Evolutionary conservation across 2,797 vertebrate genomes (phyloP).

Genomic region (Carapus acus): DNA sequence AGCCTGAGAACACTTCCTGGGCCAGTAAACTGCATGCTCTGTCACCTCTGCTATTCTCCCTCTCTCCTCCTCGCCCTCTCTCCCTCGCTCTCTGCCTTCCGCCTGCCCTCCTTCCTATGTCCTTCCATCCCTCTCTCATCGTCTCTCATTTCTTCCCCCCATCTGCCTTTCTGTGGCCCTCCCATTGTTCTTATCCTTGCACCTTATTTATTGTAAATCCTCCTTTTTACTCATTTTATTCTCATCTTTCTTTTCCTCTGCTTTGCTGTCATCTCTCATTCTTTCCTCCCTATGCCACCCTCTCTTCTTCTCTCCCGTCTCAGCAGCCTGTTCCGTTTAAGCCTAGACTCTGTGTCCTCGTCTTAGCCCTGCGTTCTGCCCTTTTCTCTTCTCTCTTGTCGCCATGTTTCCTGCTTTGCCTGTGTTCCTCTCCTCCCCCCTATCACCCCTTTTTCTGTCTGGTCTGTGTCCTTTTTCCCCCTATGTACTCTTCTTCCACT

Average conservation of each 20-base stretch:
- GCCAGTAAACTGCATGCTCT: slow-evolving; percentile 64
- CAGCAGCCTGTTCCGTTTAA: too few relatives aligned
- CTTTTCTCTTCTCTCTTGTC: too few relatives aligned
- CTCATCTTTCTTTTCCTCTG: too few relatives aligned
- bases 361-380: too few relatives aligned
- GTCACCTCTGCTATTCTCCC: slow-evolving; percentile 45
- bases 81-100: slow-evolving; percentile 3
- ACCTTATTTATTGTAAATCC: too few relatives aligned
- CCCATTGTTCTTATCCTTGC: background rate
- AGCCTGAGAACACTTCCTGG: slow-evolving; percentile 71
- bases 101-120: background rate
- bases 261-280: too few relatives aligned
- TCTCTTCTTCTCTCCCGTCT: too few relatives aligned
- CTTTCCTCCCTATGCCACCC: background rate
- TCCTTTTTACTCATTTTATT: too few relatives aligned
- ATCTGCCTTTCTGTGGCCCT: background rate
- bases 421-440: background rate
- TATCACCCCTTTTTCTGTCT: background rate
- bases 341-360: too few relatives aligned
- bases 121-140: background rate
- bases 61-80: slow-evolving; percentile 22
- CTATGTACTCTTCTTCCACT: too few relatives aligned
- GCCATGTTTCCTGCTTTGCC: too few relatives aligned
- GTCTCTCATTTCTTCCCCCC: slow-evolving; percentile 6
- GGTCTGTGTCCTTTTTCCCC: background rate